Evolutionary conservation across 2,888 invertebrate genomes (phyloP).

Genomic region (Pristionchus exspectatus): DNA sequence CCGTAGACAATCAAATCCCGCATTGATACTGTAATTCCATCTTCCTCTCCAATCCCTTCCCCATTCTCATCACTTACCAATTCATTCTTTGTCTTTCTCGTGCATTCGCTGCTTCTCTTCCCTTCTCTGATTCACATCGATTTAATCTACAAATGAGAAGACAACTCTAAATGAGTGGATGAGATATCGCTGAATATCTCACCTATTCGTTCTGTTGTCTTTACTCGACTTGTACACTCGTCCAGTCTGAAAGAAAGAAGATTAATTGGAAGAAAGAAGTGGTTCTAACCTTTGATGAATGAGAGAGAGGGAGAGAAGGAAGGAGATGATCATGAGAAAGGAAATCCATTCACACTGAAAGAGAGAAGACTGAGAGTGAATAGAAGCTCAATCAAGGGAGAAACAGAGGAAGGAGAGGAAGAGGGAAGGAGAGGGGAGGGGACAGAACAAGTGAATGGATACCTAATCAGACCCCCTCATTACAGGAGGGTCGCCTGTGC

Average conservation of each 20-base stretch:
- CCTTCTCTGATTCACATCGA: not conserved
- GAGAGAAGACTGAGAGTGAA: not conserved
- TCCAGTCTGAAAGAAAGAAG: not conserved
- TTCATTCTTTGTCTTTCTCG: constrained; percentile 21
- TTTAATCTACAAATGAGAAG: not conserved
- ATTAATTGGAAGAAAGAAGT: not conserved
- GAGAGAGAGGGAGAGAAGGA: not conserved
- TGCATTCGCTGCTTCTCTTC: constrained; percentile 20
- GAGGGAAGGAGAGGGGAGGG: not conserved
- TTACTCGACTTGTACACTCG: not conserved
- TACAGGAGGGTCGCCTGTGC: constrained; percentile 41
- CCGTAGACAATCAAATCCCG: constrained; percentile 31
- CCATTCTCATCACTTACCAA: not conserved
- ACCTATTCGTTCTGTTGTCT: not conserved
- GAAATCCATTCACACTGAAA: not conserved
- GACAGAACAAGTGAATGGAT: constrained; percentile 7
- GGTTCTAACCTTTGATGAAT: not conserved
- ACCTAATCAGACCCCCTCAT: constrained; percentile 42
- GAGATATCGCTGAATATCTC: not conserved
- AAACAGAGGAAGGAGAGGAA: not conserved
- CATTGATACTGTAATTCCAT: constrained; percentile 35
- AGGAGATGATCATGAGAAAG: not conserved
- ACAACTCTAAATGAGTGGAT: not conserved
- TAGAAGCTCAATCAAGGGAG: constrained; percentile 3
- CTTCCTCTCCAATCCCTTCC: not conserved